Base-by-base conservation (phyloP, 2,888 invertebrate species). In the Timandra comae region DNA sequence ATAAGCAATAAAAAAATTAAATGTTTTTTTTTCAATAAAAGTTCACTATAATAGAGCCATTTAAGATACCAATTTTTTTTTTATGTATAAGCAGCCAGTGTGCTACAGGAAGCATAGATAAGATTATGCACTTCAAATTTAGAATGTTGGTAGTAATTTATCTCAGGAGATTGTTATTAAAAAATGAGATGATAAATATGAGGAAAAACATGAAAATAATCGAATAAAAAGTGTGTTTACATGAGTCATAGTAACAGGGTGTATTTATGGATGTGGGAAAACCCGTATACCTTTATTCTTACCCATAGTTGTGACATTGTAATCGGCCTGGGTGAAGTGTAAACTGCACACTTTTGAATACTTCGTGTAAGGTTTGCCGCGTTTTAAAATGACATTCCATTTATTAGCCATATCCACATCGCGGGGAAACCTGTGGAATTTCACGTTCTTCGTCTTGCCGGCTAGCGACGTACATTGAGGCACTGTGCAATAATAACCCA, bases 401-500 rank as follows among this genome's bases (percentile, higher is more conserved):
- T 74, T 78, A 41, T 77, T 67, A 37, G 81, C 82, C 75, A 86
- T 73, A 16, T 50, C 47, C 22, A 29, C 43, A 47, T 86, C 84
- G 45, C 81, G 71, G 9, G 86, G 86, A 50, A 86, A 86, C 44
- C 78, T 75, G 58, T 86, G 86, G 56, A 86, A 86, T 52, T 82
- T 82, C 57, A 86, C 86, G 54, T 86, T 86, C 60, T 86, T 86
- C 59, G 86, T 81, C 66, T 84, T 86, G 68, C 86, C 86, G 75
- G 86, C 86, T 46, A 86, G 73, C 39, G 86, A 86, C 30, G 86
- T 86, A 61, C 86, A 86, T 65, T 84, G 86, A 44, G 86, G 86
- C 46, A 86, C 86, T 7, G 86, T 86, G 54, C 86, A 86, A 67
- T 86, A 86, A 70, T 86, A 86, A 68, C 84, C 84, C 86, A 86